Evolutionary conservation across 2,113 vertebrate genomes (phyloP).

Genomic region (Eretmochelys imbricata): DNA sequence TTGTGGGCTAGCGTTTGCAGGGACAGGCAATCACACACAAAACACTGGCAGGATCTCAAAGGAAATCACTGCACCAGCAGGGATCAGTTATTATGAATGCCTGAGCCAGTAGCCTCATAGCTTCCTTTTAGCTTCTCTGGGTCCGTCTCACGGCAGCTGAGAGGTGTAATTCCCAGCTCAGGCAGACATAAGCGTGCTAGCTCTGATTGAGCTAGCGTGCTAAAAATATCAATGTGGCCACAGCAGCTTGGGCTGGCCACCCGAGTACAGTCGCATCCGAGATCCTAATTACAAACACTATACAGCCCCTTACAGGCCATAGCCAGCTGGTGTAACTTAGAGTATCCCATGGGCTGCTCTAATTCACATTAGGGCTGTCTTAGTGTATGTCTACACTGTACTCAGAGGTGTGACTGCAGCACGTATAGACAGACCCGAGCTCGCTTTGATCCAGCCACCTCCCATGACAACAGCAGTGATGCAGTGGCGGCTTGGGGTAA

Average conservation of each 20-base stretch:
- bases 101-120: neutral
- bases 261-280: neutral
- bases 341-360: neutral
- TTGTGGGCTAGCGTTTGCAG: no score
- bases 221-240: no score
- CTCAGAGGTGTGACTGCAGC: neutral
- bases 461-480: no score
- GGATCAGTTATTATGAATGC: neutral
- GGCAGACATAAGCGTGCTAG: no score
- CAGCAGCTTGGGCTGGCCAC: no score
- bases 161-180: no score
- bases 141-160: no score
- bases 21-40: no score
- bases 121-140: fast-evolving
- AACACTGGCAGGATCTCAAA: fast-evolving
- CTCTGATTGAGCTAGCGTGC: no score
- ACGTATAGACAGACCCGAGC: neutral
- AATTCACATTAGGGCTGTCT: neutral
- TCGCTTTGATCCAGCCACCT: neutral
- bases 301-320: neutral
- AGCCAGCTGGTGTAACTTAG: neutral
- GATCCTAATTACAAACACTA: neutral
- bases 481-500: no score
- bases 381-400: neutral
- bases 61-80: fast-evolving